Conservation (phyloP, 2,797 vertebrate species). For the Arremon aurantiirostris region DNA sequence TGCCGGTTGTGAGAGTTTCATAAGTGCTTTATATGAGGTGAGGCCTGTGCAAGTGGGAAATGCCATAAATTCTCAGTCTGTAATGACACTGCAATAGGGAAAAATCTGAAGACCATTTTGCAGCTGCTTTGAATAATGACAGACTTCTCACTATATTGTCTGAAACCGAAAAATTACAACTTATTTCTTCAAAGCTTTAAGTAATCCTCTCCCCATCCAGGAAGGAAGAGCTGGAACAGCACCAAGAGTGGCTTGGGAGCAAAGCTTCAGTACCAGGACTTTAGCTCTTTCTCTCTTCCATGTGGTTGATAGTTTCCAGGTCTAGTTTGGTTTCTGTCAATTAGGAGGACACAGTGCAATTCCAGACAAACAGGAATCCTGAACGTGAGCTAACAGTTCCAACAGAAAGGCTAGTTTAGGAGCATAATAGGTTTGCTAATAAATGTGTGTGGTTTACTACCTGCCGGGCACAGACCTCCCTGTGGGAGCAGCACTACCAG, state of each 20-base stretch:
- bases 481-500: conserved; percentile 14
- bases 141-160: background rate
- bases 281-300: background rate
- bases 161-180: conserved; percentile 6
- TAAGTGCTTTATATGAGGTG: background rate
- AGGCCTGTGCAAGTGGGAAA: background rate
- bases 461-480: background rate
- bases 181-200: conserved; percentile 5
- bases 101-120: background rate
- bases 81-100: background rate
- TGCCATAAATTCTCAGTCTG: background rate
- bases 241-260: background rate
- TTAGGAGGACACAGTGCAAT: background rate
- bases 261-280: background rate
- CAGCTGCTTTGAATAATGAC: background rate
- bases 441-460: conserved; percentile 20
- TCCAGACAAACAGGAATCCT: conserved; percentile 42
- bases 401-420: background rate
- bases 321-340: background rate
- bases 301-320: background rate
- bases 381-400: conserved; percentile 24
- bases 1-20: background rate
- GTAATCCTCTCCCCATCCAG: background rate
- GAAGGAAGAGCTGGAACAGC: background rate
- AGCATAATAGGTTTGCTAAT: background rate